Percentiles rank a stretch among this genome's conserved stretches.
These are phyloP conservation scores for Ceriagrion tenellum DNA, from an alignment of 2,888 invertebrate species.

Conservation along the genomic window DNA sequence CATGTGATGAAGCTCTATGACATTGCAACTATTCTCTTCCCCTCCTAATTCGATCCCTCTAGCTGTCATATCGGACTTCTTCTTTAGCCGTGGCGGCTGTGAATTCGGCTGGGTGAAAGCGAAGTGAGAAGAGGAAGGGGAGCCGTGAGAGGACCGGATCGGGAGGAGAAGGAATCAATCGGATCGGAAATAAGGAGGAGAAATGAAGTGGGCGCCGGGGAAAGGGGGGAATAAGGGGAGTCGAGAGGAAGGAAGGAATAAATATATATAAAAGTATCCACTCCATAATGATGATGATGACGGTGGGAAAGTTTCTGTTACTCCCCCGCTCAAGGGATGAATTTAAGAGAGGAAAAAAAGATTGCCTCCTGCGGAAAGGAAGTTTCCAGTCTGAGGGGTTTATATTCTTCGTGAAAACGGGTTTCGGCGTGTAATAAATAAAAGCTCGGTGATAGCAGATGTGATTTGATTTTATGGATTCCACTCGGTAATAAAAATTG, in stretches of 20 bases:
- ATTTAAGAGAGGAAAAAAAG: background rate
- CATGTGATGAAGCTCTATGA: too few relatives aligned
- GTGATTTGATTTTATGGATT: background rate
- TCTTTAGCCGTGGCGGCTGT: background rate
- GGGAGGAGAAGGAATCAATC: background rate
- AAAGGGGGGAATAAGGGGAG: background rate
- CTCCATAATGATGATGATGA: background rate
- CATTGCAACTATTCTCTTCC: too few relatives aligned
- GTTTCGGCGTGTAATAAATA: background rate
- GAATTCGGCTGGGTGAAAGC: too few relatives aligned
- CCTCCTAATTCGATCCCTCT: too few relatives aligned
- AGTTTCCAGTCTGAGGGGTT: background rate
- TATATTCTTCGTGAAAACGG: background rate
- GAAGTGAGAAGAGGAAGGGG: background rate
- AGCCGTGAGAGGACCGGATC: background rate
- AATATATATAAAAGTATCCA: background rate
- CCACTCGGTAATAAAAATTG: background rate
- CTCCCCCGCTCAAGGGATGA: slow-evolving; percentile 40
- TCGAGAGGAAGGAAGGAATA: background rate
- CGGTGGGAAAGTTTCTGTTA: slow-evolving; percentile 25
- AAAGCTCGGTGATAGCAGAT: background rate
- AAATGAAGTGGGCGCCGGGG: background rate
- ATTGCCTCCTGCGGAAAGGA: background rate
- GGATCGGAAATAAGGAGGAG: background rate
- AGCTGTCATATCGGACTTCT: too few relatives aligned